Base-by-base conservation (phyloP, 2,113 vertebrate genomes). In the Holacanthus passer region DNA sequence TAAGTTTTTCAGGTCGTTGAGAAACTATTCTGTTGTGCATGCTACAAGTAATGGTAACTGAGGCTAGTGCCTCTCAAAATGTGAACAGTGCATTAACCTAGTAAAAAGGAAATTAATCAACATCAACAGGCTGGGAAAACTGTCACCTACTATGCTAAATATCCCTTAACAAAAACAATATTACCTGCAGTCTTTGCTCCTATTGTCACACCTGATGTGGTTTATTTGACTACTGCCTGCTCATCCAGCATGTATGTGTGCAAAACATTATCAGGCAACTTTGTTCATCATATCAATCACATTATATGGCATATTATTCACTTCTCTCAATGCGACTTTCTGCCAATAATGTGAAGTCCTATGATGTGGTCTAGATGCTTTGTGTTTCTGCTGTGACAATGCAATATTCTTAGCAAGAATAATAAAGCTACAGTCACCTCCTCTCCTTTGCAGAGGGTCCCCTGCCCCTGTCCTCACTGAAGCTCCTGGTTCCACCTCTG, bases 401-500 rank as follows among this genome's bases (percentile, higher is more conserved):
- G 50, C 4, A 58, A 5, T 13, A 27, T 58, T 72, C 14, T 29
- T 43, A 12, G 24, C 3, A 13, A 10, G 8, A 35, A 35, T 12
- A 48, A 19, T 64, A 31, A 53, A 16, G 12, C 5, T 5, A 8
- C 22, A 32, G 11, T 50, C 19, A 22, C 55, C 70, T 16, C 17
- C 32, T 80, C 39, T 24, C 13, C 11, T 7, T 27, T 47, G 17
- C 81, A 93, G 93, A 89, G 63, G 67, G 37, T 29, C 70, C 72
- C 45, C 81, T 90, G 60, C 70, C 91, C 7, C 77, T 81, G 76
- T 85, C 92, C 62, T 91, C 87, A 0, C 82, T 94, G 39, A 82
- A 82, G 64, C 84, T 95, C 59, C 79, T 94, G 58, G 82, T 89
- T 55, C 92, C 93, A 11, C 92, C 94, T 48, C 70, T 95, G 48